Conservation (phyloP, 64 coral and sea anemone species). For the Dendronephthya gigantea region DNA sequence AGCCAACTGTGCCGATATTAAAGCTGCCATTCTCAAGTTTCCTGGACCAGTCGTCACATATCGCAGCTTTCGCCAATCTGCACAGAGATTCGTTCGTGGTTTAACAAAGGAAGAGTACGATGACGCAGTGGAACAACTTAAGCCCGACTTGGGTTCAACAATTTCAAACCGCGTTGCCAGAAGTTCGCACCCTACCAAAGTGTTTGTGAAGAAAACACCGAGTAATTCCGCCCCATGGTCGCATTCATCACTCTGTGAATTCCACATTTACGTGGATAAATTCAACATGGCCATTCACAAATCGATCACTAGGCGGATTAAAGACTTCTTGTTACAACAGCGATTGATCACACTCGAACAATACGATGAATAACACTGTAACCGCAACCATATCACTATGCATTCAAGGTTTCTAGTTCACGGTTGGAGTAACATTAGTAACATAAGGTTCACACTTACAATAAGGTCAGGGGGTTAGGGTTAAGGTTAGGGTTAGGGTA, state of each 20-base stretch:
- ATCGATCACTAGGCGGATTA: background rate
- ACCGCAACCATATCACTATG: too few species aligned
- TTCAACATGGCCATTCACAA: background rate
- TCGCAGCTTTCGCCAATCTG: background rate
- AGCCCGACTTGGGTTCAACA: background rate
- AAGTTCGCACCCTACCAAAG: background rate
- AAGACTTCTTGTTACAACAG: background rate
- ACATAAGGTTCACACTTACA: too few species aligned
- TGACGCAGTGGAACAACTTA: background rate
- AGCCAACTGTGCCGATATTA: background rate
- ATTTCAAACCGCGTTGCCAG: background rate
- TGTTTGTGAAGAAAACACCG: slow-evolving; percentile 5
- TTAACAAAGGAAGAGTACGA: too few species aligned
- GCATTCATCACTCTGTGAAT: slow-evolving; percentile 9
- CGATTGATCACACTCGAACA: background rate
- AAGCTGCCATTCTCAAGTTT: background rate
- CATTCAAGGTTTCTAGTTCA: too few species aligned
- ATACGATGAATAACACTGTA: too few species aligned
- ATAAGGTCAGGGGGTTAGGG: too few species aligned
- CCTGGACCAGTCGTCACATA: background rate
- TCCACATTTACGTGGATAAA: background rate
- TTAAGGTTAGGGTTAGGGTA: too few species aligned
- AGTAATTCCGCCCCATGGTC: background rate
- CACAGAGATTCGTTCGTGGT: slow-evolving; percentile 9
- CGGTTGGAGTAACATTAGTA: too few species aligned